Base-by-base conservation (phyloP, 2,888 invertebrate species). In the Limnephilus marmoratus region DNA sequence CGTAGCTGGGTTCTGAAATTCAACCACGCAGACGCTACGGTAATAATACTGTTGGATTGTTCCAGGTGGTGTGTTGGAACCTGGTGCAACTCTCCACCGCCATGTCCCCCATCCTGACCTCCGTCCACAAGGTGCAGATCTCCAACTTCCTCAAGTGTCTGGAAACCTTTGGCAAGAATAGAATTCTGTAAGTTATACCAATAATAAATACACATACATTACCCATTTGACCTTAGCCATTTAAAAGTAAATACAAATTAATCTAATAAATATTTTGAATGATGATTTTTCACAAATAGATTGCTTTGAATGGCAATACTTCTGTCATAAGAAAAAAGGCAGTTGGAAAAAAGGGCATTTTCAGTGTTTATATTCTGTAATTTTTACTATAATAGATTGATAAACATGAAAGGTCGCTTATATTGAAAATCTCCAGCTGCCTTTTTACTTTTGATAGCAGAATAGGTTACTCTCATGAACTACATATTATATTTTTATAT, bases 1-100 rank as follows among this genome's bases (percentile, higher is more conserved):
- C 31, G 31, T 31, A 31, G 31, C 31, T 31, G 31, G 31, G 31
- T 31, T 31, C 1, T 31, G 31, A 1, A 31, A 31, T 31, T 31
- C 31, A 31, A 31, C 31, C 31, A 31, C 31, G 31, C 31, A 31
- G 31, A 31, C 31, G 31, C 31, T 31, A 31, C 31, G 31, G 31
- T 31, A 31, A 31, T 31, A 31, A 31, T 31, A 31, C 31, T 31
- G 31, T 31, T 31, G 31, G 31, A 37, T 18, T 86, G 12, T 90
- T 92, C 80, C 93, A 96, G 96, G 95, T 96, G 34, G 96, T 97
- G 90, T 95, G 96, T 53, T 97, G 97, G 97, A 97, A 97, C 94
- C 96, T 97, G 93, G 95, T 95, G 12, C 97, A 97, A 94, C 95
- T 97, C 45, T 97, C 97, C 0, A 96, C 96, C 94, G 96, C 97